Percentiles rank a stretch among this genome's conserved stretches.
These are phyloP conservation scores for Calidris pugnax DNA, from an alignment of 2,113 vertebrate species.

Conservation along the genomic window DNA sequence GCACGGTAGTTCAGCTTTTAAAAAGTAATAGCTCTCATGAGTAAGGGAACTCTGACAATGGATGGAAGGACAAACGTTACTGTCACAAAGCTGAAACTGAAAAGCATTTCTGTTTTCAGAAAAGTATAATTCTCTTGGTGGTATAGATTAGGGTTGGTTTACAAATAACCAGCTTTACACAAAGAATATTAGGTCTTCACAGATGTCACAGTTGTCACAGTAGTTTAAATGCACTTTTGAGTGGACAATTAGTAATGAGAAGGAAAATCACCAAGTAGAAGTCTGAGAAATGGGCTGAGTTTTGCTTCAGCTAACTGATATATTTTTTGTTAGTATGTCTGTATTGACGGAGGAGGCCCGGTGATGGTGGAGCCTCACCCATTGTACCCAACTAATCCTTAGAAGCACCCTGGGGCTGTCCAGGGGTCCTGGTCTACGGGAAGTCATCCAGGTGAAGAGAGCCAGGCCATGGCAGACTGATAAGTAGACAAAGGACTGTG, in stretches of 20 bases:
- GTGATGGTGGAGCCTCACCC: no score
- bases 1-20: background rate
- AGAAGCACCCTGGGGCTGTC: no score
- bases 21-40: background rate
- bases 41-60: background rate
- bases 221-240: background rate
- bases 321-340: no score
- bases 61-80: background rate
- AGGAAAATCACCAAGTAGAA: background rate
- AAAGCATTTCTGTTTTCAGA: constrained; percentile 34
- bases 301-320: no score
- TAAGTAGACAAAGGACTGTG: no score
- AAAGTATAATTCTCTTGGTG: background rate
- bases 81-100: constrained; percentile 10
- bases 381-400: no score
- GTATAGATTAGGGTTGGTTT: background rate
- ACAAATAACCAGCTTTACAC: background rate
- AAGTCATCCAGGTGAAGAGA: no score
- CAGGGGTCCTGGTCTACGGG: no score
- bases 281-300: no score
- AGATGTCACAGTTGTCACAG: background rate
- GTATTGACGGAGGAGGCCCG: no score
- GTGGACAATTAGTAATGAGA: background rate
- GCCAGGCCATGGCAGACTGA: no score
- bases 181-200: background rate